A percentile compares a stretch with the other conserved stretches of the same genome.
phyloP scores from a whole-genome alignment of 1,140 invertebrate genomes.

The Macrostomum lignano region DNA sequence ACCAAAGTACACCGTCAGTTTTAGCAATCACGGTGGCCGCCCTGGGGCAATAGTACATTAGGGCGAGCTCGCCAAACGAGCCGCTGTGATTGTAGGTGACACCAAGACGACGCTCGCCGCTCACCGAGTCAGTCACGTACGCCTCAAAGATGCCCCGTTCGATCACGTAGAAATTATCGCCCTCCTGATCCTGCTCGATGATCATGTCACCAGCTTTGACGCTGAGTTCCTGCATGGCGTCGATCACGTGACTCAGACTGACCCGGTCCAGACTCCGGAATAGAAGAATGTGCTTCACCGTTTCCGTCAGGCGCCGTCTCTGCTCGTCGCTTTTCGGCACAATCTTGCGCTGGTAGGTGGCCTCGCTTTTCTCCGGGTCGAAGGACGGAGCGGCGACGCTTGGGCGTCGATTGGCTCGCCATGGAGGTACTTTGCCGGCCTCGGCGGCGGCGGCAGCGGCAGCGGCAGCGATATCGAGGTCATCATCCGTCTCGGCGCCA shows the following conservation, averaged over 20 bases:
- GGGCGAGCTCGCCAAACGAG: constrained; percentile 65
- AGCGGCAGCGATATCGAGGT: too few species aligned
- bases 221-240: too few species aligned
- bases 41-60: constrained; percentile 76
- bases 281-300: constrained; percentile 62
- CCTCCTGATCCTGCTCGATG: neutral
- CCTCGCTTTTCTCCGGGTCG: too few species aligned
- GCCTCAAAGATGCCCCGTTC: constrained; percentile 2
- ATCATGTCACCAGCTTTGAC: neutral
- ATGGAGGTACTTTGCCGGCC: too few species aligned
- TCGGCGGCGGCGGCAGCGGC: too few species aligned
- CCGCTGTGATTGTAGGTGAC: constrained; percentile 38
- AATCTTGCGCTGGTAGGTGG: neutral
- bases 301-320: constrained; percentile 51
- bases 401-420: too few species aligned
- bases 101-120: neutral
- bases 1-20: constrained; percentile 50
- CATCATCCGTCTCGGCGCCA: too few species aligned
- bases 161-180: constrained; percentile 2
- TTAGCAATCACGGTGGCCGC: constrained; percentile 41
- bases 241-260: too few species aligned
- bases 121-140: neutral
- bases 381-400: neutral
- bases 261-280: constrained; percentile 52
- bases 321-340: constrained; percentile 84